Conservation (phyloP, 2,888 invertebrate species). For the Andrena camellia region DNA sequence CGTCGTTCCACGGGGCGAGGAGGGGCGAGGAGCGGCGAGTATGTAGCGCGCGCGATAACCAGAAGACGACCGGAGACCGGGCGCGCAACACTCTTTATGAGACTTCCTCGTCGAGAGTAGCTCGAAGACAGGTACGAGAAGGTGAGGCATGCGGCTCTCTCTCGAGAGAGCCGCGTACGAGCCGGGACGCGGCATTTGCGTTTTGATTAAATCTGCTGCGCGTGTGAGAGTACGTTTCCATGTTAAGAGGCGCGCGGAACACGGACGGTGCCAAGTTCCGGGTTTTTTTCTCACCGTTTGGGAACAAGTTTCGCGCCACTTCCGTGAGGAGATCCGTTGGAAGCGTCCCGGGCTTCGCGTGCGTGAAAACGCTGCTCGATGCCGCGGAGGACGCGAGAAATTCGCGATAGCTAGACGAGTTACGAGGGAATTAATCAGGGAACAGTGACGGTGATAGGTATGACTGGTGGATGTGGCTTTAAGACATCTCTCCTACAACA, state of each 20-base stretch:
- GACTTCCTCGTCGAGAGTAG: constrained; percentile 61
- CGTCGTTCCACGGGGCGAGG: constrained; percentile 45
- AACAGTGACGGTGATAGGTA: background rate
- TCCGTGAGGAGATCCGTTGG: constrained; percentile 19
- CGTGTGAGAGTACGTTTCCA: constrained; percentile 56
- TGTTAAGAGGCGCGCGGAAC: constrained; percentile 37
- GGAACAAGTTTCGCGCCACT: constrained; percentile 33
- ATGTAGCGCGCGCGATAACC: constrained; percentile 59
- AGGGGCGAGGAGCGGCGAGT: constrained; percentile 41
- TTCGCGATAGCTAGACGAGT: background rate
- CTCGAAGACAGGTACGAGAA: constrained; percentile 60
- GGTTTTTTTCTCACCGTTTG: constrained; percentile 44
- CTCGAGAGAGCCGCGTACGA: constrained; percentile 30
- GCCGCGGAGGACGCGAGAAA: background rate
- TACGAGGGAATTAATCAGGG: constrained; percentile 9
- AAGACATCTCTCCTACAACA: too few relatives aligned
- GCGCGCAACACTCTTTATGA: constrained; percentile 55
- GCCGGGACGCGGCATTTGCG: constrained; percentile 53
- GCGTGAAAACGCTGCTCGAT: constrained; percentile 16
- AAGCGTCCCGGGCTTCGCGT: background rate
- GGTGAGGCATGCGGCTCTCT: constrained; percentile 62
- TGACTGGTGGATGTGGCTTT: background rate
- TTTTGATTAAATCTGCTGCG: constrained; percentile 59
- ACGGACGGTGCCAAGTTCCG: constrained; percentile 30
- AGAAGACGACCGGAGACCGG: constrained; percentile 48